A percentile compares a stretch with the other conserved stretches of the same genome.
These are phyloP conservation scores for Drosophila micromelanica DNA, from an alignment of 1,140 invertebrate genomes.

Conservation along the genomic window DNA sequence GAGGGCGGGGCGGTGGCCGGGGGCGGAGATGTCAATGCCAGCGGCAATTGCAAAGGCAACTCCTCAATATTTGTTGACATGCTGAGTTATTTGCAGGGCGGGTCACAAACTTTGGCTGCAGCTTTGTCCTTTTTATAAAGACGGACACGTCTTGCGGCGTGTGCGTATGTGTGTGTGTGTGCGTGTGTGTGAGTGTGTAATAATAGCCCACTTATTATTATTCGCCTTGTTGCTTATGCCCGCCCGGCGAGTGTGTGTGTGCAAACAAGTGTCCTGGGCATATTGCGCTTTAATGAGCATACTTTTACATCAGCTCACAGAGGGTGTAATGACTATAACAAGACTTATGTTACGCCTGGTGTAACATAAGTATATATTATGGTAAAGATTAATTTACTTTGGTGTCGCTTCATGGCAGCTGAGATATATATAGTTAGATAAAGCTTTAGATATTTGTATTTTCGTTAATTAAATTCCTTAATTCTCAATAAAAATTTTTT, in stretches of 20 bases:
- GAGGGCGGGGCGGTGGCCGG: too few species aligned
- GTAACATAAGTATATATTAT: neutral
- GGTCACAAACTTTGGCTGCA: constrained; percentile 24
- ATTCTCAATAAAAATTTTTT: too few species aligned
- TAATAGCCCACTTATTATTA: constrained; percentile 80
- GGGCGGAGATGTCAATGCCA: neutral
- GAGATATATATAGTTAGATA: too few species aligned
- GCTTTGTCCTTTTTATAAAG: constrained; percentile 29
- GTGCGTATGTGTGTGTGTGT: too few species aligned
- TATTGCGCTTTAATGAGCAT: constrained; percentile 54
- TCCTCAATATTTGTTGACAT: constrained; percentile 69
- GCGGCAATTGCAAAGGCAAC: constrained; percentile 14
- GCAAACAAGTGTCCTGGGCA: constrained; percentile 50
- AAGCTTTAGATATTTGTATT: too few species aligned
- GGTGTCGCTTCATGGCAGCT: too few species aligned
- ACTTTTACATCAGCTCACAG: neutral
- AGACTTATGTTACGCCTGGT: neutral
- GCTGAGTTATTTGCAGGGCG: constrained; percentile 72
- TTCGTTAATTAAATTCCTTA: too few species aligned
- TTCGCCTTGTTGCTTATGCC: constrained; percentile 35
- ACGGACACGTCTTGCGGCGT: neutral
- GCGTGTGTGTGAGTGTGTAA: constrained; percentile 34
- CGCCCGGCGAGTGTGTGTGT: constrained; percentile 12
- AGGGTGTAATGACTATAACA: neutral
- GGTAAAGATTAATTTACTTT: too few species aligned